Evolutionary conservation across 2,888 invertebrate genomes (phyloP).

Genomic region (Poecilus cupreus): DNA sequence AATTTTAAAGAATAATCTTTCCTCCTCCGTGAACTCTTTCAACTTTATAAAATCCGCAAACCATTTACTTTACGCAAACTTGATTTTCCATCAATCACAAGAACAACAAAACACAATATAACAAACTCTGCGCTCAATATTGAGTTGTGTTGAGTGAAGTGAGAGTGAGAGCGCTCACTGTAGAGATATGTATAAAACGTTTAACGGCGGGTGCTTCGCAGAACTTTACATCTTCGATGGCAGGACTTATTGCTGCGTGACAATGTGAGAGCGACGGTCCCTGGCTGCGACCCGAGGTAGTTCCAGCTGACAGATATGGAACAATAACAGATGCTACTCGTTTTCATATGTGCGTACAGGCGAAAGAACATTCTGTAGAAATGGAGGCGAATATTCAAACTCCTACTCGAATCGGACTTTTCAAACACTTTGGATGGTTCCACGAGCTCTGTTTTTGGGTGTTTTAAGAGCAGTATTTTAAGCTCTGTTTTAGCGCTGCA

Average conservation of each 20-base stretch:
- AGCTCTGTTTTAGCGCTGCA: too few species aligned
- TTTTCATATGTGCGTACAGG: conserved; percentile 43
- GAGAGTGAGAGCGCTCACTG: neutral
- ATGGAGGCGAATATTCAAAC: neutral
- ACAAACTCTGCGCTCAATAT: neutral
- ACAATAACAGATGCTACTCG: conserved; percentile 51
- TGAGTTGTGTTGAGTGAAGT: neutral
- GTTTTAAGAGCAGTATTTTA: too few species aligned
- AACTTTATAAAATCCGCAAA: neutral
- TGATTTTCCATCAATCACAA: conserved; percentile 46
- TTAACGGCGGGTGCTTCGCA: neutral
- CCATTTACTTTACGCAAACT: conserved; percentile 22
- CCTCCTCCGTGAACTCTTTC: neutral
- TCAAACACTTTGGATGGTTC: too few species aligned
- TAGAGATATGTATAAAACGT: conserved; percentile 22
- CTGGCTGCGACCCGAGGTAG: neutral
- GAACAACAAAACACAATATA: conserved; percentile 34
- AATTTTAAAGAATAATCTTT: neutral
- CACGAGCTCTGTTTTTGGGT: too few species aligned
- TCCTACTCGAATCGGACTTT: neutral
- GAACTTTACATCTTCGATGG: conserved; percentile 9
- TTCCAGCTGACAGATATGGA: conserved; percentile 39
- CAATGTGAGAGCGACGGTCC: neutral
- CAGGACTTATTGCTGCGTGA: conserved; percentile 27
- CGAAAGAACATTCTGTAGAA: neutral